Conservation (phyloP, 2,888 invertebrate species). For the Crematogaster levior region DNA sequence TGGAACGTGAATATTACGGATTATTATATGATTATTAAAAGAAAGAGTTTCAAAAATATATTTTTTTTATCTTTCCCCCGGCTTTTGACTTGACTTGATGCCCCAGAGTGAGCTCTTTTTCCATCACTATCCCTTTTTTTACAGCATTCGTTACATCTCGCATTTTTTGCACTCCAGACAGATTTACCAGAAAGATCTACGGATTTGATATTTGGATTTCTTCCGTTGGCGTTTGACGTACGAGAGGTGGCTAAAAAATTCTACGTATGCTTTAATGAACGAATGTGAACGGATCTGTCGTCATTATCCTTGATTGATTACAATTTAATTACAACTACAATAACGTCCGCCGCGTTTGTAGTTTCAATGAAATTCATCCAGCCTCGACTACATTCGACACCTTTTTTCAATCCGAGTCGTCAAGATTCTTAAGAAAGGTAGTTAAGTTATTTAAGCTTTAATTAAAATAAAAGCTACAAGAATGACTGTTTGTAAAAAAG, state of each 20-base stretch:
- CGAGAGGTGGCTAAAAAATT: neutral
- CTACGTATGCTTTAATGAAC: neutral
- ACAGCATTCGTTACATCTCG: neutral
- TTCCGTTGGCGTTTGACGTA: neutral
- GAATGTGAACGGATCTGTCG: neutral
- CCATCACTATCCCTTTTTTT: too few species aligned
- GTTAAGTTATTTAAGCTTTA: neutral
- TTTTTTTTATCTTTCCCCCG: constrained; percentile 72
- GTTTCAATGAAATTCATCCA: too few species aligned
- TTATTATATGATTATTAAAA: constrained; percentile 75
- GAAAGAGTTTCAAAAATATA: constrained; percentile 73
- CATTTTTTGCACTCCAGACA: neutral
- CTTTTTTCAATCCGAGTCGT: neutral
- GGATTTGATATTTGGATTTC: neutral
- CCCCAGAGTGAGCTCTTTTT: too few species aligned
- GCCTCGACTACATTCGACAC: neutral
- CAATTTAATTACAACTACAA: neutral
- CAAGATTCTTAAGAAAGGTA: neutral
- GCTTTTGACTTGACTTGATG: too few species aligned
- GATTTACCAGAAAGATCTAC: neutral
- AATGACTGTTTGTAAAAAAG: neutral
- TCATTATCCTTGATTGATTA: neutral
- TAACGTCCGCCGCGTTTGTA: too few species aligned
- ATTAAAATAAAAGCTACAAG: neutral
- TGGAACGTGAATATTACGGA: constrained; percentile 74